phyloP scores from a whole-genome alignment of 30 jellyfish, hydroid and myxozoan species.

The Chironex yamaguchii region DNA sequence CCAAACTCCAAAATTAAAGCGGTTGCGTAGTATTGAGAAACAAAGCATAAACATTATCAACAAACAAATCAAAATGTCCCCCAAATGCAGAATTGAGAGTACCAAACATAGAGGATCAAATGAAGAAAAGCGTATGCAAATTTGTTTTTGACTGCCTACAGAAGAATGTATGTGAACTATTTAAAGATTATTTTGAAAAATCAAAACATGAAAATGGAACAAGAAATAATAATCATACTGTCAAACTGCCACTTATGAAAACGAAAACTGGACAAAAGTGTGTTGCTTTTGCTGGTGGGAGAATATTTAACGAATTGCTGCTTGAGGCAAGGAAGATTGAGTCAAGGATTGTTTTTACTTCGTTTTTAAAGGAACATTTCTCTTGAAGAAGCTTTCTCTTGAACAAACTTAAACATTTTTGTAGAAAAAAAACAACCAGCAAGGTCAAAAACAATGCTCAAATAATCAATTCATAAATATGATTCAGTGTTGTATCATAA shows the following conservation, averaged over 20 bases:
- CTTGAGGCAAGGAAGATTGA: too few species aligned
- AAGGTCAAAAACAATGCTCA: background rate
- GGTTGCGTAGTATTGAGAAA: conserved; percentile 31
- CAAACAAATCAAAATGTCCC: conserved; percentile 33
- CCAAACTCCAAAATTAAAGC: conserved; percentile 22
- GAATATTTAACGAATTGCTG: too few species aligned
- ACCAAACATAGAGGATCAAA: conserved; percentile 44
- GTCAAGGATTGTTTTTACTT: too few species aligned
- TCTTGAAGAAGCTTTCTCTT: too few species aligned
- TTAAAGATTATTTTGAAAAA: conserved; percentile 20
- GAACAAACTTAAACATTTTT: background rate
- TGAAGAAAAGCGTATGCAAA: conserved; percentile 39
- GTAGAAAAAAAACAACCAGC: background rate
- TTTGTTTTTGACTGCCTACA: conserved; percentile 48
- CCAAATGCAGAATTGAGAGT: conserved; percentile 49
- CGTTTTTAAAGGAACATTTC: too few species aligned
- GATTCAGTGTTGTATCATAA: too few species aligned
- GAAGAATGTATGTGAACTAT: conserved; percentile 47
- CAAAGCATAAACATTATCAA: conserved; percentile 26
- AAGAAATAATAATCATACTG: background rate
- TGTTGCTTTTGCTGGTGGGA: too few species aligned
- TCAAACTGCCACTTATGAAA: too few species aligned
- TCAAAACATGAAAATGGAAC: background rate
- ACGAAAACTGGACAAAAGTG: too few species aligned
- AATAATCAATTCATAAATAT: background rate